Conservation (phyloP, 1,140 invertebrate genomes). For the Yoshiicerus persimilis region DNA sequence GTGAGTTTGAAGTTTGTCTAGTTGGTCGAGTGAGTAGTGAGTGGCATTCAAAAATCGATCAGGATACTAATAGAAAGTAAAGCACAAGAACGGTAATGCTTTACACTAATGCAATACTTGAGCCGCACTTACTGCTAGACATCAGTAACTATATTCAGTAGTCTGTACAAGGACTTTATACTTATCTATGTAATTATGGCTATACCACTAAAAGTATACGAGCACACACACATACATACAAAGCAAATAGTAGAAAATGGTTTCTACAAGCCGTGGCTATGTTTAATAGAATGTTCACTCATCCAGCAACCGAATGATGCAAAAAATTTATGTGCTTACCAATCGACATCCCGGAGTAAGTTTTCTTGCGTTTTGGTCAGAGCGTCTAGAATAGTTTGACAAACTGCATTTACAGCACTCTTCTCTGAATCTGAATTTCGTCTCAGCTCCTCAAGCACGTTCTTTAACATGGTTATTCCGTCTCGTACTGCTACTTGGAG, state of each 20-base stretch:
- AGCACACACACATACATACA: not conserved
- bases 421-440: slow-evolving; percentile 68
- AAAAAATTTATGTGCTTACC: slow-evolving; percentile 51
- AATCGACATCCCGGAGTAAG: slow-evolving; percentile 65
- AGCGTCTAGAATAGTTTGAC: slow-evolving; percentile 66
- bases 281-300: not conserved
- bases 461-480: slow-evolving; percentile 66
- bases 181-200: no score
- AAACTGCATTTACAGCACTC: slow-evolving; percentile 65
- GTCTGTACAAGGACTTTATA: no score
- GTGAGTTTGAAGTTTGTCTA: not conserved
- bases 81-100: not conserved
- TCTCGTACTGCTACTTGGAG: slow-evolving; percentile 66
- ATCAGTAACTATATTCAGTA: not conserved
- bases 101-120: not conserved
- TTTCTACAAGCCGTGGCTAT: not conserved
- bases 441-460: slow-evolving; percentile 65
- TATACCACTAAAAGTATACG: no score
- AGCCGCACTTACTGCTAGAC: no score
- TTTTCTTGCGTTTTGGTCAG: slow-evolving; percentile 66
- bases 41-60: not conserved
- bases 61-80: not conserved
- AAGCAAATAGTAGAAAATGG: not conserved
- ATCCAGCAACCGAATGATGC: not conserved
- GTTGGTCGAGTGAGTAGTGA: not conserved